These are phyloP conservation scores for Galago senegalensis DNA, from an alignment of 2,797 vertebrate genomes.

Conservation along the genomic window DNA sequence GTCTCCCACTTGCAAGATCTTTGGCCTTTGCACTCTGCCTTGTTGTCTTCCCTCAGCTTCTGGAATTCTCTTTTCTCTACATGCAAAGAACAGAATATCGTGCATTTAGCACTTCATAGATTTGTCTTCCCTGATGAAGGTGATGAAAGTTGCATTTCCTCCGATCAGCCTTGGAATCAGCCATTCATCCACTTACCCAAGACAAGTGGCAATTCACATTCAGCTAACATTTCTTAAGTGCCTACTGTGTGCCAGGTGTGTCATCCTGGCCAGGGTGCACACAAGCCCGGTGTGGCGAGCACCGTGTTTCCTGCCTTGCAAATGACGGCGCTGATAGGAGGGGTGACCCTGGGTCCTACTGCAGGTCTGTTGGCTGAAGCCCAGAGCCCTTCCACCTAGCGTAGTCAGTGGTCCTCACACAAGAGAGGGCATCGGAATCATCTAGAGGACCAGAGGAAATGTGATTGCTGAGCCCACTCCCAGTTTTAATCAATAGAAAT, in stretches of 20 bases:
- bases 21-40: background rate
- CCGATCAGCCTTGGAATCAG: constrained; percentile 75
- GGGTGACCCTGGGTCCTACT: too few relatives aligned
- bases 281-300: background rate
- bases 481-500: background rate
- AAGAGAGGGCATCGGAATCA: background rate
- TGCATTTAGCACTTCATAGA: constrained; percentile 65
- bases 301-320: background rate
- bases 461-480: background rate
- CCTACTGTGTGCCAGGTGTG: constrained; percentile 70
- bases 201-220: constrained; percentile 68
- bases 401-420: background rate
- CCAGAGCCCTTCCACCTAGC: rapidly evolving
- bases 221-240: constrained; percentile 51
- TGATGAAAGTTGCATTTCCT: constrained; percentile 66
- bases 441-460: too few relatives aligned
- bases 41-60: background rate
- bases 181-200: constrained; percentile 57
- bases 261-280: background rate
- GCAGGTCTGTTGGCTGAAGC: background rate
- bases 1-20: background rate
- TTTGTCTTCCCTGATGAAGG: constrained; percentile 74
- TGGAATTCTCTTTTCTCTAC: background rate
- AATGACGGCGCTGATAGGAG: rapidly evolving
- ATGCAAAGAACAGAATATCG: background rate